Base-by-base conservation (phyloP, 2,113 vertebrate genomes). In the Serilophus lunatus region DNA sequence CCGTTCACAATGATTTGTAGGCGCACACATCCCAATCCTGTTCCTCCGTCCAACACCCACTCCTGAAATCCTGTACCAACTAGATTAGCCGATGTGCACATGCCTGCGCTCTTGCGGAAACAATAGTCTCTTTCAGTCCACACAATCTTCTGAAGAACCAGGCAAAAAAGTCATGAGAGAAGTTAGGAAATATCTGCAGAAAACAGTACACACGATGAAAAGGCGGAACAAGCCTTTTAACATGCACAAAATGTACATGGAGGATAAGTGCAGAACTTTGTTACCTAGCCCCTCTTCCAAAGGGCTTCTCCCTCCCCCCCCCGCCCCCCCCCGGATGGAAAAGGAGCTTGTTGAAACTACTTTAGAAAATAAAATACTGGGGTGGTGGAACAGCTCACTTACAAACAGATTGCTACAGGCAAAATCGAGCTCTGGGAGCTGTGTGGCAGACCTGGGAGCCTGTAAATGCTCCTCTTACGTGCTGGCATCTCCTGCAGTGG, bases 61-160 rank as follows among this genome's bases (percentile, higher is more conserved):
- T 97, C 92, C 90, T 78, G 90, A 97, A 97, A 97, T 95, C 96
- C 97, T 95, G 94, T 71, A 94, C 93, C 95, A 90, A 91, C 94
- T 88, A 95, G 95, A 97, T 96, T 80, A 96, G 86, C 85, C 6
- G 42, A 96, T 87, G 92, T 86, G 93, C 94, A 96, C 85, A 94
- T 95, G 96, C 94, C 92, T 84, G 57, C 20, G 53, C 95, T 97
- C 93, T 94, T 86, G 82, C 5, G 3, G 94, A 97, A 98, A 98
- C 98, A 98, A 98, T 98, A 97, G 95, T 25, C 94, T 97, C 98
- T 98, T 98, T 98, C 97, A 98, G 92, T 36, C 81, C 64, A 53
- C 84, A 88, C 95, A 96, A 86, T 97, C 93, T 97, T 95, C 94
- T 96, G 96, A 97, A 97, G 96, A 97, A 98, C 94, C 81, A 96